Conservation (phyloP, 2,888 invertebrate species). For the Elmis aenea region DNA sequence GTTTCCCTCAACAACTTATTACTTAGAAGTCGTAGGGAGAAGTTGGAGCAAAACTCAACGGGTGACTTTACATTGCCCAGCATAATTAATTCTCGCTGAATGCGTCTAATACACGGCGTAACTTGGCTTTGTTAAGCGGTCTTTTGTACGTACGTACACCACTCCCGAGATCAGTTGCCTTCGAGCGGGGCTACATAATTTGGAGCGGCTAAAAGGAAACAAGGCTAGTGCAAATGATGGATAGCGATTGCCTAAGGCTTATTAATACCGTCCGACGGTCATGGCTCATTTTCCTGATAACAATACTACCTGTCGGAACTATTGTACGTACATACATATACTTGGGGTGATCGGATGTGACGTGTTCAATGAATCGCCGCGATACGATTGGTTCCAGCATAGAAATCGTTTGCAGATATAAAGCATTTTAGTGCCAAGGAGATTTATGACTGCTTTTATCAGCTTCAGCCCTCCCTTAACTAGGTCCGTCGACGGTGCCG, state of each 20-base stretch:
- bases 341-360: slow-evolving; percentile 33
- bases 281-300: slow-evolving; percentile 27
- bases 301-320: slow-evolving; percentile 26
- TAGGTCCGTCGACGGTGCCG: slow-evolving; percentile 37
- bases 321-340: slow-evolving; percentile 22
- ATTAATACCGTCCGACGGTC: slow-evolving; percentile 28
- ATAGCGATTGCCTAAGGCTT: slow-evolving; percentile 29
- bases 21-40: slow-evolving; percentile 17
- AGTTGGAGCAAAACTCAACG: slow-evolving; percentile 22
- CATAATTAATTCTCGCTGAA: slow-evolving; percentile 22
- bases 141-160: slow-evolving; percentile 14
- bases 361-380: slow-evolving; percentile 35
- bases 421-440: slow-evolving; percentile 38
- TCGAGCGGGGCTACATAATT: slow-evolving; percentile 24
- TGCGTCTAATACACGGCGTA: slow-evolving; percentile 19
- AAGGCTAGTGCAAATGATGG: slow-evolving; percentile 26
- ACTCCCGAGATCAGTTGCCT: slow-evolving; percentile 20
- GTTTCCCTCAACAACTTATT: slow-evolving; percentile 21
- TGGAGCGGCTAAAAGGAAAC: slow-evolving; percentile 22
- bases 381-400: slow-evolving; percentile 29
- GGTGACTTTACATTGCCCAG: slow-evolving; percentile 20
- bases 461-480: slow-evolving; percentile 41
- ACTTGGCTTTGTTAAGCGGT: slow-evolving; percentile 18
- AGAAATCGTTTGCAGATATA: slow-evolving; percentile 40
- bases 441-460: slow-evolving; percentile 45